Evolutionary conservation across 2,888 invertebrate genomes (phyloP).

Genomic region (Gisinianus flammeolus): DNA sequence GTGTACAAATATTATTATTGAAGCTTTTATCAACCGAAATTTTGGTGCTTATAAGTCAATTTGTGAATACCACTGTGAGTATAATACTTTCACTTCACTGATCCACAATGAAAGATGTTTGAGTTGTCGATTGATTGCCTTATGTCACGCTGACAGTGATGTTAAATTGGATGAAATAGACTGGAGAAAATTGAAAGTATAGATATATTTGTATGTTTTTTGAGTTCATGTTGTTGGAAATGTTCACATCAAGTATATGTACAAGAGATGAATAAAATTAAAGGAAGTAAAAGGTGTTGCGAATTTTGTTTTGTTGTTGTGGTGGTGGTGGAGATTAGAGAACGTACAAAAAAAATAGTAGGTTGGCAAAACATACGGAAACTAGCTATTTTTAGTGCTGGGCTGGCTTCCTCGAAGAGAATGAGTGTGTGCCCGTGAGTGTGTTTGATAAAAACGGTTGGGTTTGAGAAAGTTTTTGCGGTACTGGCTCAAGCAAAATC

Average conservation of each 20-base stretch:
- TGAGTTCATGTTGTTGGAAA: neutral
- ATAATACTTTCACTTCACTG: slow-evolving; percentile 28
- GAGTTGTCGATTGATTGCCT: slow-evolving; percentile 15
- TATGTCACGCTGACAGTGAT: slow-evolving; percentile 23
- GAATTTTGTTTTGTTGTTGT: too few species aligned
- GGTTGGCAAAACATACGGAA: slow-evolving; percentile 51
- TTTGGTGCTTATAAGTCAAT: neutral
- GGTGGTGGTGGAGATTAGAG: neutral
- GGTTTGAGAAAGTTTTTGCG: slow-evolving; percentile 56
- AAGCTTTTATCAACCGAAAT: neutral
- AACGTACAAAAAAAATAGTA: slow-evolving; percentile 3
- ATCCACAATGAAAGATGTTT: slow-evolving; percentile 25
- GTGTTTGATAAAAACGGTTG: slow-evolving; percentile 55
- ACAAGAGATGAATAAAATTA: neutral
- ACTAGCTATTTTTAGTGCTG: slow-evolving; percentile 59
- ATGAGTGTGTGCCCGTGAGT: slow-evolving; percentile 54
- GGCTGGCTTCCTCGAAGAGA: slow-evolving; percentile 50
- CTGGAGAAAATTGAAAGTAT: slow-evolving; percentile 4
- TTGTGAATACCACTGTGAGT: neutral
- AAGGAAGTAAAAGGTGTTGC: neutral
- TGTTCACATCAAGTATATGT: neutral
- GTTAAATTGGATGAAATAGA: slow-evolving; percentile 1
- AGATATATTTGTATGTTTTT: neutral
- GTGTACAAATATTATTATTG: slow-evolving; percentile 2
- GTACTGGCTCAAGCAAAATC: slow-evolving; percentile 54